Evolutionary conservation across 2,888 invertebrate species (phyloP), one percentile per base, ranked within the genome.

Genomic region (Temnothorax rugatulus): DNA sequence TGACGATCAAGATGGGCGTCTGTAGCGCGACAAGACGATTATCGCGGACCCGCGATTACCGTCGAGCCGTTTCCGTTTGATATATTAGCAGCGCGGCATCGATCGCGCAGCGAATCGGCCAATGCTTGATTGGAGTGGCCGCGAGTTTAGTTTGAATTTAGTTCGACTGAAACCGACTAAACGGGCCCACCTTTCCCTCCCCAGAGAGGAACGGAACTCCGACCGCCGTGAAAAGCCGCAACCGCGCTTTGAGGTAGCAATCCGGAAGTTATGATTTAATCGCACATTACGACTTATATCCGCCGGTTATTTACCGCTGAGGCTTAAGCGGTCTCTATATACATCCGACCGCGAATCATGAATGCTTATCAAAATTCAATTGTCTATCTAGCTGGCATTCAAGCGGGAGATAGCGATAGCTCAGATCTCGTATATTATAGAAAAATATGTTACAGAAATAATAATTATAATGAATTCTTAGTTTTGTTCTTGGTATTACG

Each of bases 101-200:
- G 83, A 77, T 81, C 89, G 89, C 85, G 86, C 90, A 90, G 90
- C 92, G 91, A 94, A 94, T 93, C 91, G 90, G 91, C 89, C 76
- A 68, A 41, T 41, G 25, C 90, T 92, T 94, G 93, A 94, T 94
- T 93, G 93, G 92, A 93, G 88, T 89, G 87, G 90, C 89, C 88
- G 86, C 89, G 91, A 92, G 92, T 94, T 93, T 92, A 92, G 93
- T 93, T 44, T 93, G 91, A 93, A 93, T 93, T 93, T 89, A 90
- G 90, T 92, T 89, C 82, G 34, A 68, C 44, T 61, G 38, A 87
- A 13, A 77, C 76, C 81, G 47, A 34, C 71, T 88, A 84, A 83
- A 86, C 79, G 88, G 88, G 88, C 86, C 83, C 85, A 57, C 83
- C 38, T 50, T 77, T 69, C 64, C 69, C 79, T 68, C 66, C 86